Base-by-base conservation (phyloP, 2,113 vertebrate species). In the Cranoglanis bouderius region DNA sequence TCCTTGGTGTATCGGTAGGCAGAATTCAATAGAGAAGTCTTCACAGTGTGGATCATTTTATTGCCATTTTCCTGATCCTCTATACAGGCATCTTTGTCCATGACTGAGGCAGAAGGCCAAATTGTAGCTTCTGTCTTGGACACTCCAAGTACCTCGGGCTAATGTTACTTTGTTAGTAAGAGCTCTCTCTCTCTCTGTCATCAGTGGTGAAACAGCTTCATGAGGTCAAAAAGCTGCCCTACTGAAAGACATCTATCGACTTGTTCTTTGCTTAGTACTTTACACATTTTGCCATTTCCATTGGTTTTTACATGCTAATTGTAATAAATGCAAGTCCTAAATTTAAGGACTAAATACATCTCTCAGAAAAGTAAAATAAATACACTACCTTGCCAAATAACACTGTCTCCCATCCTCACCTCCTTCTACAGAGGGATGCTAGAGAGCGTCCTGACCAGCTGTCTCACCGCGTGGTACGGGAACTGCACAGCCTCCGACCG, bases 1-100 rank as follows among this genome's bases (percentile, higher is more conserved):
- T 99, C 98, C 98, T 99, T 99, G 6, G 97, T 96, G 91, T 99
- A 99, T 88, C 97, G 96, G 92, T 96, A 97, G 0, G 96, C 95
- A 85, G 94, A 94, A 90, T 92, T 94, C 32, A 59, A 91, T 88
- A 12, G 90, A 21, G 84, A 94, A 67, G 93, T 89, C 87, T 96
- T 96, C 88, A 93, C 94, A 88, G 95, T 3, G 21, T 97, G 96
- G 75, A 93, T 90, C 89, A 94, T 94, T 84, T 93, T 92, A 78
- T 97, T 96, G 82, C 95, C 96, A 72, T 96, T 96, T 92, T 97
- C 97, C 85, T 94, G 89, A 89, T 96, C 96, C 88, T 96, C 93
- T 78, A 92, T 75, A 88, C 93, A 94, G 88, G 94, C 94, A 94
- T 96, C 96, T 92, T 96, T 97, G 90, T 99, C 98, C 98, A 99